A percentile compares a stretch with the other conserved stretches of the same genome.
These are phyloP conservation scores for Chionoecetes opilio DNA, from an alignment of 1,140 invertebrate species.

Conservation along the genomic window DNA sequence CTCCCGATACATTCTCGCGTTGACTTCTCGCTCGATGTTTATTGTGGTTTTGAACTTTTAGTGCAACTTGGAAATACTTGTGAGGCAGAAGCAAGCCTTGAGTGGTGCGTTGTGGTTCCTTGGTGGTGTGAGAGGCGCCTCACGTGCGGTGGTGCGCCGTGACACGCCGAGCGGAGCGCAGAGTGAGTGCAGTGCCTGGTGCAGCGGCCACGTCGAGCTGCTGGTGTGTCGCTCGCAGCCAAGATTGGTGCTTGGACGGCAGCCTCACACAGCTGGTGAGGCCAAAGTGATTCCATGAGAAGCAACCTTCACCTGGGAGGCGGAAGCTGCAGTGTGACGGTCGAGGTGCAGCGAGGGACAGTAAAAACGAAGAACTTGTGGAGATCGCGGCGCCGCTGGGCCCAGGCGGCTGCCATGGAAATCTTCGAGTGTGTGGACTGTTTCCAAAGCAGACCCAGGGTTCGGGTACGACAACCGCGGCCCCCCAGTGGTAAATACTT, in stretches of 20 bases:
- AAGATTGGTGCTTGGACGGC: not conserved
- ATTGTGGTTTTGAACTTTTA: not conserved
- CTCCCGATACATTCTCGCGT: not conserved
- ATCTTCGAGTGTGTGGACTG: conserved; percentile 75
- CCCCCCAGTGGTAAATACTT: conserved; percentile 70
- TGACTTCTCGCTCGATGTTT: not conserved
- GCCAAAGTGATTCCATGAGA: not conserved
- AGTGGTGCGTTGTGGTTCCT: conserved; percentile 58
- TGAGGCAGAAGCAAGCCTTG: conserved; percentile 10
- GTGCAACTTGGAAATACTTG: conserved; percentile 63
- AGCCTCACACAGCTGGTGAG: not conserved
- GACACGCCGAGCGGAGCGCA: conserved; percentile 34
- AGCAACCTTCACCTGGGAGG: not conserved
- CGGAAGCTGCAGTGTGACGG: conserved; percentile 34
- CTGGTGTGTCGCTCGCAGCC: not conserved
- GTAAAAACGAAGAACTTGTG: conserved; percentile 68
- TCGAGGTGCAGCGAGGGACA: conserved; percentile 46
- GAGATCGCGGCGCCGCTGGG: conserved; percentile 70
- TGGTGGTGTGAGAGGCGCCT: not conserved
- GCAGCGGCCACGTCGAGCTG: not conserved
- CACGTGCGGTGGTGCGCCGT: conserved; percentile 8
- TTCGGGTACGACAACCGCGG: conserved; percentile 61
- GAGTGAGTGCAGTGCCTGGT: conserved; percentile 47
- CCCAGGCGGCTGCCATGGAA: conserved; percentile 74
- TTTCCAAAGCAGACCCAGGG: conserved; percentile 73